A percentile compares a stretch with the other conserved stretches of the same genome.
phyloP scores from a whole-genome alignment of 2,797 vertebrate genomes.

The Pseudomugil gertrudae region DNA sequence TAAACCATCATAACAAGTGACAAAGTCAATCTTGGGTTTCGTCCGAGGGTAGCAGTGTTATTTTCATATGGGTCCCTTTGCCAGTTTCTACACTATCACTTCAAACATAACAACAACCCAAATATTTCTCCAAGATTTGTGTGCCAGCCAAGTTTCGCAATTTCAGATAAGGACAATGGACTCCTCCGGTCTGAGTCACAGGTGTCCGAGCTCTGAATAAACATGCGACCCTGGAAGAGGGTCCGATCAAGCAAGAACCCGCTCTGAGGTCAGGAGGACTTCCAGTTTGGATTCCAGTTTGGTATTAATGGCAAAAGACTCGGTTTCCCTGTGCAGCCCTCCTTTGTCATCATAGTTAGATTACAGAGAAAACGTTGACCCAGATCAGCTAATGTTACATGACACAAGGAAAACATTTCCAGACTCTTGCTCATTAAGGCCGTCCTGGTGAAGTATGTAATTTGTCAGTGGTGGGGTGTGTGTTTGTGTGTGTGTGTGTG shows the following conservation, averaged over 20 bases:
- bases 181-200: conserved; percentile 55
- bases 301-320: conserved; percentile 55
- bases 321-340: conserved; percentile 55
- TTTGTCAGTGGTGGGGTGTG: no score
- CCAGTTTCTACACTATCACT: conserved; percentile 52
- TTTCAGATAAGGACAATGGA: conserved; percentile 72
- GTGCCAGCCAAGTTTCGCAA: conserved; percentile 45
- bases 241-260: conserved; percentile 30
- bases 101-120: conserved; percentile 45
- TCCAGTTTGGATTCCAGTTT: conserved; percentile 75
- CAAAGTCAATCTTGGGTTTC: conserved; percentile 16
- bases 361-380: conserved; percentile 76
- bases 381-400: conserved; percentile 70
- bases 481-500: no score
- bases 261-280: conserved; percentile 57
- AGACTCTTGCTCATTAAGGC: conserved; percentile 65
- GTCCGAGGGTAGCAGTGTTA: conserved; percentile 38
- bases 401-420: conserved; percentile 76
- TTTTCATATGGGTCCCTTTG: conserved; percentile 55
- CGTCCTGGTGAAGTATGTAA: conserved; percentile 37
- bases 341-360: conserved; percentile 71
- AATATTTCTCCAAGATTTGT: conserved; percentile 67
- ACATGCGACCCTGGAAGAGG: conserved; percentile 64
- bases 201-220: conserved; percentile 77
- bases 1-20: conserved; percentile 21